These are phyloP conservation scores for Diabrotica virgifera DNA, from an alignment of 1,140 invertebrate genomes.

Conservation along the genomic window DNA sequence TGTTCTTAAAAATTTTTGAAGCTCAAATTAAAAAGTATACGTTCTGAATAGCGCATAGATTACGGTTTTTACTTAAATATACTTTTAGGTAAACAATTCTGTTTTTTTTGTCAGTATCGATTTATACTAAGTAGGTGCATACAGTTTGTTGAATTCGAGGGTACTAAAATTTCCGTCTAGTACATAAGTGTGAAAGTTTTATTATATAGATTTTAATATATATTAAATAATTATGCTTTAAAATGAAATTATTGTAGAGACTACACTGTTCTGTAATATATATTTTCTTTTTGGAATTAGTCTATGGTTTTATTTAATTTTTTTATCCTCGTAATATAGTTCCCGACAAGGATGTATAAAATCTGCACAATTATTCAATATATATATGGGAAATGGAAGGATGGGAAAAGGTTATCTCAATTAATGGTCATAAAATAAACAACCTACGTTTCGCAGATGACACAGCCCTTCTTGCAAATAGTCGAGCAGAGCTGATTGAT, in stretches of 20 bases:
- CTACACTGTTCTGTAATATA: slow-evolving; percentile 34
- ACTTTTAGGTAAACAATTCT: slow-evolving; percentile 27
- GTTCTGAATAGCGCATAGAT: slow-evolving; percentile 32
- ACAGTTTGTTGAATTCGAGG: slow-evolving; percentile 16
- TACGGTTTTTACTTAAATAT: slow-evolving; percentile 27
- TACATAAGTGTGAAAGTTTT: slow-evolving; percentile 36
- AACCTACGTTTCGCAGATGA: too few species aligned
- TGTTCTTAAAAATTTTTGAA: too few species aligned
- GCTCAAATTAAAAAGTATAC: background rate
- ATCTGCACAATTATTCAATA: too few species aligned
- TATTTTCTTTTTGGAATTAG: slow-evolving; percentile 16
- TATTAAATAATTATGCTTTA: slow-evolving; percentile 38
- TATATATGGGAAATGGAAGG: too few species aligned
- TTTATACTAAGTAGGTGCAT: slow-evolving; percentile 17
- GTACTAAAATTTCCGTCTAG: slow-evolving; percentile 37
- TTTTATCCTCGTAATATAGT: too few species aligned
- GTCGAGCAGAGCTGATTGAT: too few species aligned
- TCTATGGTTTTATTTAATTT: too few species aligned
- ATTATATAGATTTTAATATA: slow-evolving; percentile 41
- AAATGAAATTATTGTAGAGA: slow-evolving; percentile 33
- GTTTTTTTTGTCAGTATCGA: slow-evolving; percentile 12
- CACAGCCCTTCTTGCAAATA: too few species aligned
- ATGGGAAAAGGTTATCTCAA: too few species aligned
- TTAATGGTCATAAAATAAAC: too few species aligned
- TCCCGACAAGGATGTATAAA: too few species aligned